Percentiles rank a stretch among this genome's conserved stretches.
These are phyloP conservation scores for Pithys albifrons DNA, from an alignment of 2,113 vertebrate species.

Conservation along the genomic window DNA sequence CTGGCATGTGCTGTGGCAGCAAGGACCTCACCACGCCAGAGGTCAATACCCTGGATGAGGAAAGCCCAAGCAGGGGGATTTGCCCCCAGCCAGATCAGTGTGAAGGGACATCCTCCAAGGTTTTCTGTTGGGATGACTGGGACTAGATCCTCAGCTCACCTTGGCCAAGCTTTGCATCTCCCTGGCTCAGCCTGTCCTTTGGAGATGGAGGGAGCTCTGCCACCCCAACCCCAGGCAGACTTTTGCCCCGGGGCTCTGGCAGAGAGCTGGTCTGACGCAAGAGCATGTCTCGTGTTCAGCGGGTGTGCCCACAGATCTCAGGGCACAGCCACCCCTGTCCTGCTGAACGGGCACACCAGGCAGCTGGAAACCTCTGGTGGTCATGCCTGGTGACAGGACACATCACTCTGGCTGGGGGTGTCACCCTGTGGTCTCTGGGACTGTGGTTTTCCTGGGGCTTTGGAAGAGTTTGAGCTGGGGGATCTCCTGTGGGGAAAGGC, in stretches of 20 bases:
- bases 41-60: neutral
- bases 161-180: neutral
- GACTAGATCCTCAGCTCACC: neutral
- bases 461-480: neutral
- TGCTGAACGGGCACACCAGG: fast-evolving
- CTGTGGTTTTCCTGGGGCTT: neutral
- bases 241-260: constrained; percentile 20
- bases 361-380: neutral
- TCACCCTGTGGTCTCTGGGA: neutral
- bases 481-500: neutral
- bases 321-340: neutral
- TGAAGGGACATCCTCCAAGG: neutral
- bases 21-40: neutral
- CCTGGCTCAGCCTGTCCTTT: neutral
- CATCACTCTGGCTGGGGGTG: neutral
- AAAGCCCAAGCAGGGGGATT: neutral
- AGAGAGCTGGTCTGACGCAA: neutral
- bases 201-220: neutral
- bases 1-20: neutral
- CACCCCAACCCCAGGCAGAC: neutral
- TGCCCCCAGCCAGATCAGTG: neutral
- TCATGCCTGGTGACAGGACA: fast-evolving
- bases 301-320: neutral
- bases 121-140: neutral
- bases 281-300: neutral